Evolutionary conservation across 2,113 vertebrate genomes (phyloP), one percentile per base, ranked within the genome.

Genomic region (Sebastes fasciatus): DNA sequence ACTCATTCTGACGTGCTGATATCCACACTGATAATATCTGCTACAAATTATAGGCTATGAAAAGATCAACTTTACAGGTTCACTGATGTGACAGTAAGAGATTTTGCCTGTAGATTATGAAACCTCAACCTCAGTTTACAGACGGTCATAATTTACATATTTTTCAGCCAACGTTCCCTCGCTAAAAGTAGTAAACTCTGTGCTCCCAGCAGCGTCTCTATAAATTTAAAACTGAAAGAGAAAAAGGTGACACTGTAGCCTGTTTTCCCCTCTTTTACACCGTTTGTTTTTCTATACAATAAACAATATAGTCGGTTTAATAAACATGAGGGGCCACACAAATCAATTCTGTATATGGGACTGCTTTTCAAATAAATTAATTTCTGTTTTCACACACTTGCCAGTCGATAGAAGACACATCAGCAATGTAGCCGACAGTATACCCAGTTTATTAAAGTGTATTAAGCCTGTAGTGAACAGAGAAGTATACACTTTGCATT

Each of bases 11-110:
- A 92, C 83, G 19, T 16, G 26, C 90, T 79, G 77, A 88, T 88
- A 82, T 74, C 80, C 65, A 65, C 43, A 45, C 79, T 81, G 89
- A 93, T 93, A 84, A 55, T 80, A 89, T 89, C 89, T 83, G 77
- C 80, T 79, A 86, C 91, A 92, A 89, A 89, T 91, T 88, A 91
- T 84, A 86, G 84, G 77, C 86, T 88, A 67, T 76, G 86, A 72
- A 86, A 75, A 89, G 84, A 87, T 90, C 16, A 73, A 85, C 80
- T 84, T 79, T 89, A 85, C 84, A 85, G 85, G 78, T 82, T 86
- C 81, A 84, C 84, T 87, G 80, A 86, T 90, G 79, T 90, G 91
- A 90, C 88, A 84, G 84, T 78, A 46, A 55, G 81, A 90, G 82
- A 85, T 87, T 75, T 82, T 26, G 7, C 23, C 72, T 49, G 21